These are phyloP conservation scores for Ctenosaura bakeri DNA, from an alignment of 2,797 vertebrate species.

Conservation along the genomic window DNA sequence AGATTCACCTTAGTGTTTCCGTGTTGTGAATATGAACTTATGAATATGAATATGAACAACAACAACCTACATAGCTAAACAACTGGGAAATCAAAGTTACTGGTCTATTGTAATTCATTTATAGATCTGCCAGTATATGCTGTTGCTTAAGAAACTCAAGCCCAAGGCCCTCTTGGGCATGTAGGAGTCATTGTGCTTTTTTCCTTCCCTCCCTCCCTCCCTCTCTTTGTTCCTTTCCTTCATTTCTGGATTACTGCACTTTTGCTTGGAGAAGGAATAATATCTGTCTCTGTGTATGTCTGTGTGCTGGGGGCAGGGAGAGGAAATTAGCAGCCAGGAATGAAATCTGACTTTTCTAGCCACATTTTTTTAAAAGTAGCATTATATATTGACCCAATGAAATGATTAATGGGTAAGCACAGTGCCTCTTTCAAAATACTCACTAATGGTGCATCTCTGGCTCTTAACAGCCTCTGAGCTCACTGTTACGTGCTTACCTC, in stretches of 20 bases:
- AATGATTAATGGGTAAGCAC: background rate
- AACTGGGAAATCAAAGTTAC: background rate
- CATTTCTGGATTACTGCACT: background rate
- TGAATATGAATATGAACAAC: too few relatives aligned
- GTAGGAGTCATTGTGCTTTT: background rate
- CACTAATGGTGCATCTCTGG: background rate
- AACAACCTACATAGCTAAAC: background rate
- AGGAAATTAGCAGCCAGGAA: background rate
- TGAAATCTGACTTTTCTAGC: background rate
- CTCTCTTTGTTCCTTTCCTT: too few relatives aligned
- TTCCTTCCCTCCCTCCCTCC: background rate
- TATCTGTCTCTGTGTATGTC: background rate
- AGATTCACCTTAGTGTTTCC: too few relatives aligned
- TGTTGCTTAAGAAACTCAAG: background rate
- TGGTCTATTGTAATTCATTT: background rate
- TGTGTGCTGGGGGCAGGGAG: background rate
- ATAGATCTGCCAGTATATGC: background rate
- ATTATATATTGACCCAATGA: background rate
- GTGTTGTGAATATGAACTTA: too few relatives aligned
- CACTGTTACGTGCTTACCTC: background rate
- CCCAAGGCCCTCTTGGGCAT: background rate
- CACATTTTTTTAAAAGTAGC: background rate
- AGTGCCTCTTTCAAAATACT: conserved; percentile 19
- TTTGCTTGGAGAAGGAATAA: background rate
- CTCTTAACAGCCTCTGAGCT: conserved; percentile 22